Conservation (phyloP, 2,113 vertebrate genomes). For the Coryphaenoides rupestris region DNA sequence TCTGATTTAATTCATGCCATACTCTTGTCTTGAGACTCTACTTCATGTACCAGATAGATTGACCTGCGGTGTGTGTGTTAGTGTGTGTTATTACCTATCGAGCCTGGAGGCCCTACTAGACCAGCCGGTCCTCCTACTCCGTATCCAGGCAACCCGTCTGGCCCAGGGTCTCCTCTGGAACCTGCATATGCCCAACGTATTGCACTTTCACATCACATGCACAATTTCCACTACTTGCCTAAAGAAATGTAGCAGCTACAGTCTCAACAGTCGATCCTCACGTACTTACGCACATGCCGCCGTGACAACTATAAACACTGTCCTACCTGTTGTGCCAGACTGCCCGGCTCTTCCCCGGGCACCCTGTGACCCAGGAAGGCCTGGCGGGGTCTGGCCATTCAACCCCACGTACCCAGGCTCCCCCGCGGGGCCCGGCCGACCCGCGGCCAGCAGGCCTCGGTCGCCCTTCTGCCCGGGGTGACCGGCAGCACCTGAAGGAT, state of each 20-base stretch:
- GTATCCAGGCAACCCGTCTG: conserved; percentile 36
- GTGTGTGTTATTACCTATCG: conserved; percentile 42
- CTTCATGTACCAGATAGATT: background rate
- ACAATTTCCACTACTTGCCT: background rate
- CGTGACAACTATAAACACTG: background rate
- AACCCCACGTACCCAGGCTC: conserved; percentile 43
- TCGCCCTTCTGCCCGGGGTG: conserved; percentile 47
- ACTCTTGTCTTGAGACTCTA: background rate
- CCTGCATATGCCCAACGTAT: conserved; percentile 42
- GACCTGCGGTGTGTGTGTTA: background rate
- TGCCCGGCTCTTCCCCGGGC: conserved; percentile 38
- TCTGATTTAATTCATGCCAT: too few species aligned
- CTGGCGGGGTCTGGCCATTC: conserved; percentile 26
- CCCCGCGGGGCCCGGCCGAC: conserved; percentile 44
- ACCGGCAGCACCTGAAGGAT: conserved; percentile 40
- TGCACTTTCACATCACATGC: background rate
- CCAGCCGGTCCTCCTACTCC: conserved; percentile 54
- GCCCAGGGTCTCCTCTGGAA: conserved; percentile 56
- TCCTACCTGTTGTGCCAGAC: conserved; percentile 52
- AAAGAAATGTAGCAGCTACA: too few species aligned
- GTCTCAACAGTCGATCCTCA: background rate
- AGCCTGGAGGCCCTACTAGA: conserved; percentile 47
- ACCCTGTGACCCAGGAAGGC: conserved; percentile 51
- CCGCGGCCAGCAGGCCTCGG: conserved; percentile 47
- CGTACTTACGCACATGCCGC: too few species aligned